Percentiles rank a stretch among this genome's conserved stretches.
Evolutionary conservation across 2,888 invertebrate genomes (phyloP).

Genomic region (Ephialtes manifestator): DNA sequence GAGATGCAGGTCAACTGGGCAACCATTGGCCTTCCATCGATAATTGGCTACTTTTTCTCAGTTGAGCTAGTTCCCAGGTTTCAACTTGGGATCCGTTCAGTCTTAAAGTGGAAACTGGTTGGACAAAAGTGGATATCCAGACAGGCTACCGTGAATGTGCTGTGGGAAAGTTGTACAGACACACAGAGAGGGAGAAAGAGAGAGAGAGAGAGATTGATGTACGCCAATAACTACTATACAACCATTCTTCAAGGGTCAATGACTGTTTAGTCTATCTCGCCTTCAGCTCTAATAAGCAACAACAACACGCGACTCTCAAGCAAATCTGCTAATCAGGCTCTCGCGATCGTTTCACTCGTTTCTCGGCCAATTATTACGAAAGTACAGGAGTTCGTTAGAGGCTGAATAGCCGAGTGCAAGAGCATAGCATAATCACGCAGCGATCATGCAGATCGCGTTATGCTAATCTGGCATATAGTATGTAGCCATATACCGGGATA

Average conservation of each 20-base stretch:
- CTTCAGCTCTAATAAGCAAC: conserved; percentile 11
- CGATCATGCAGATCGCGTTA: conserved; percentile 62
- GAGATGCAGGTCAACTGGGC: conserved; percentile 1
- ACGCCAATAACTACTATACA: not conserved
- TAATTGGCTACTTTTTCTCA: conserved; percentile 1
- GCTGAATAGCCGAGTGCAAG: conserved; percentile 27
- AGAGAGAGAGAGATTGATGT: not conserved
- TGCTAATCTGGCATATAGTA: conserved; percentile 54
- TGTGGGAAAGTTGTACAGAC: not conserved
- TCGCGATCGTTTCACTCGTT: conserved; percentile 40
- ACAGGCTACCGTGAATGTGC: not conserved
- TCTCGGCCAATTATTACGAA: conserved; percentile 51
- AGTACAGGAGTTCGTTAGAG: conserved; percentile 56
- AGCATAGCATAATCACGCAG: conserved; percentile 48
- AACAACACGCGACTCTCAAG: conserved; percentile 3
- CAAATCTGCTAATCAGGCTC: conserved; percentile 44
- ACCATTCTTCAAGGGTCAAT: not conserved
- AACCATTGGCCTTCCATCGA: conserved; percentile 10
- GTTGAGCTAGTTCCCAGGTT: not conserved
- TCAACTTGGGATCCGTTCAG: not conserved
- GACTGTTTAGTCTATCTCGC: conserved; percentile 7
- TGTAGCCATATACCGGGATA: conserved; percentile 16
- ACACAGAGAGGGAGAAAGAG: not conserved
- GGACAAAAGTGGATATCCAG: not conserved
- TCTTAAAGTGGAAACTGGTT: conserved; percentile 10